These are phyloP conservation scores for Elysia crispata DNA, from an alignment of 2,888 invertebrate genomes.

Conservation along the genomic window DNA sequence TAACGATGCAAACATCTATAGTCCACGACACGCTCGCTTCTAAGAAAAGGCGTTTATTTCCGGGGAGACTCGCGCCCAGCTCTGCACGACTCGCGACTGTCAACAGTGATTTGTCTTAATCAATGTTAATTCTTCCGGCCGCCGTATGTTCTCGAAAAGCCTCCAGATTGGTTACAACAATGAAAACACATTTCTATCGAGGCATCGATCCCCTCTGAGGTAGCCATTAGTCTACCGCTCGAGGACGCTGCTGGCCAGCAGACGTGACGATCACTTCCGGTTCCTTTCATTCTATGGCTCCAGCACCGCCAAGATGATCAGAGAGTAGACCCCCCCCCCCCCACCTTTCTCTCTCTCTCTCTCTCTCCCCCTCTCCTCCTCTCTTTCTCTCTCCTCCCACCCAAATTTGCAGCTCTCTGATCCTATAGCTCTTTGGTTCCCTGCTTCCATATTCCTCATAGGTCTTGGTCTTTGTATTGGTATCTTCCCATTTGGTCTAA, in stretches of 20 bases:
- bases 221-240: slow-evolving; percentile 44
- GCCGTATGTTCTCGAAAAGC: slow-evolving; percentile 39
- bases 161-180: slow-evolving; percentile 51
- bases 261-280: slow-evolving; percentile 47
- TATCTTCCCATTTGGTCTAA: too few relatives aligned
- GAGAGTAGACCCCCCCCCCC: too few relatives aligned
- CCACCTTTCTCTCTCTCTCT: too few relatives aligned
- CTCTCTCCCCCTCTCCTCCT: neutral
- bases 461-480: too few relatives aligned
- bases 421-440: too few relatives aligned
- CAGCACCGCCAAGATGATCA: too few relatives aligned
- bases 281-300: slow-evolving; percentile 32
- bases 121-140: slow-evolving; percentile 57
- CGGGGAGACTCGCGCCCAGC: slow-evolving; percentile 46
- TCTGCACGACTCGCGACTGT: slow-evolving; percentile 35
- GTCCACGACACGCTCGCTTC: too few relatives aligned
- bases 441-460: too few relatives aligned
- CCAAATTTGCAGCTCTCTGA: too few relatives aligned
- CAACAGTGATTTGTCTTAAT: slow-evolving; percentile 58
- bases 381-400: neutral
- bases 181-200: slow-evolving; percentile 38
- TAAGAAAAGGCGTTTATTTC: slow-evolving; percentile 49
- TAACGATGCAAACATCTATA: too few relatives aligned
- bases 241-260: slow-evolving; percentile 39
- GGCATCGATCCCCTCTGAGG: slow-evolving; percentile 37